Evolutionary conservation across 2,797 vertebrate genomes (phyloP), one percentile per base, ranked within the genome.

Genomic region (Melanogrammus aeglefinus): DNA sequence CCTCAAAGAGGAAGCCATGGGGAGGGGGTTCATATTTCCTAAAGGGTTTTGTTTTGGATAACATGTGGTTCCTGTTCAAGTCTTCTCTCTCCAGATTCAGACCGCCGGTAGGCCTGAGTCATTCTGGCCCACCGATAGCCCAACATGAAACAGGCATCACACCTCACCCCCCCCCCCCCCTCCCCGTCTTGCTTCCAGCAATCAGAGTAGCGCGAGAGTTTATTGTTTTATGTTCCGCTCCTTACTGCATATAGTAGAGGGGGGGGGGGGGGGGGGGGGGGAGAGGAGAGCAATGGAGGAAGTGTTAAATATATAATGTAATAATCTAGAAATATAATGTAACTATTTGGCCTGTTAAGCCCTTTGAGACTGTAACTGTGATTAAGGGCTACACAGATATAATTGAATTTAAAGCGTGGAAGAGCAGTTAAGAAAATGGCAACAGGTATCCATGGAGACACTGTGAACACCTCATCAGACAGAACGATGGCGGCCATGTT

Each of bases 121-220:
- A 10, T 78, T 82, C 78, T 78, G 80, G 89, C 84, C 84, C 33
- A 39, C 71, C 24, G 9, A 76, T 77, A 78, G 79, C 82, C 85
- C 88, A 91, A 88, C 82, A 83, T 82, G 66, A 87, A 86, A 82
- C 85, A 85, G 83, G 39, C 82, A 84, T 90, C 88, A 86, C 89
- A 91, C 88, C 86, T 4, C 47, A 4, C 47, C 14, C 14, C 47
- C 86, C 16, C 47, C 16, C 47, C 14, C 14, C 47, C 47, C 47
- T 16, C 47, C 47, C 47, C n/a, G n/a, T n/a, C n/a, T 63, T 1
- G 38, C 14, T 31, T 31, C 2, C 31, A 31, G 86, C 85, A 91
- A 89, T 89, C 88, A 93, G 82, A 79, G 81, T 89, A 79, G 80
- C 79, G 83, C 84, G 85, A 73, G 81, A 80, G 81, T 85, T 86